These are phyloP conservation scores for Nycticebus coucang DNA, from an alignment of 2,113 vertebrate species.

Conservation along the genomic window DNA sequence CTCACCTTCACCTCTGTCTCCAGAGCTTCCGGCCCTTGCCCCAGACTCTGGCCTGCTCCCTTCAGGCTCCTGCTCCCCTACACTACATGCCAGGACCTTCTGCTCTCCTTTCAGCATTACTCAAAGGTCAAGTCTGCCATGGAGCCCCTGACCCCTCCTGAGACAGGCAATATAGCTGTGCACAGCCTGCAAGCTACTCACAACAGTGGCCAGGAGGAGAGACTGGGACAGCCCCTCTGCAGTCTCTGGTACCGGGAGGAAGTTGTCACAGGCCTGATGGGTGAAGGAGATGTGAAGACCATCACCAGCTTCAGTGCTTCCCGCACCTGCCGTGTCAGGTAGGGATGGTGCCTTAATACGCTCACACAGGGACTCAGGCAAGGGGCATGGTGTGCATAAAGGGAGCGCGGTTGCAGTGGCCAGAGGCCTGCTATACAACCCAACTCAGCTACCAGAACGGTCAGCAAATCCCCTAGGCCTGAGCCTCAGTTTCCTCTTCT, in stretches of 20 bases:
- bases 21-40: background rate
- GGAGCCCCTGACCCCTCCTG: background rate
- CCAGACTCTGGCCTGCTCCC: background rate
- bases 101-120: background rate
- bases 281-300: too few relatives aligned
- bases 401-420: too few relatives aligned
- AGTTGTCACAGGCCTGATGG: background rate
- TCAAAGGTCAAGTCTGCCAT: background rate
- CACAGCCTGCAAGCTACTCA: background rate
- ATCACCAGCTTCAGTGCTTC: too few relatives aligned
- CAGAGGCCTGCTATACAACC: too few relatives aligned
- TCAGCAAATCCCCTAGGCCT: background rate
- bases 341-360: too few relatives aligned
- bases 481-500: background rate
- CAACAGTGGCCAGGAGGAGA: background rate
- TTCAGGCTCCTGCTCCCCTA: background rate
- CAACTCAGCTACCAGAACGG: background rate
- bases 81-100: background rate
- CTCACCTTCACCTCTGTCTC: too few relatives aligned
- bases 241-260: background rate
- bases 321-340: too few relatives aligned
- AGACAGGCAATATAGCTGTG: background rate
- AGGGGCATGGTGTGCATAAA: too few relatives aligned
- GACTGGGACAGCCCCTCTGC: background rate
- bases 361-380: too few relatives aligned